phyloP scores from a whole-genome alignment of 2,113 vertebrate genomes.

The Catharus minimus region DNA sequence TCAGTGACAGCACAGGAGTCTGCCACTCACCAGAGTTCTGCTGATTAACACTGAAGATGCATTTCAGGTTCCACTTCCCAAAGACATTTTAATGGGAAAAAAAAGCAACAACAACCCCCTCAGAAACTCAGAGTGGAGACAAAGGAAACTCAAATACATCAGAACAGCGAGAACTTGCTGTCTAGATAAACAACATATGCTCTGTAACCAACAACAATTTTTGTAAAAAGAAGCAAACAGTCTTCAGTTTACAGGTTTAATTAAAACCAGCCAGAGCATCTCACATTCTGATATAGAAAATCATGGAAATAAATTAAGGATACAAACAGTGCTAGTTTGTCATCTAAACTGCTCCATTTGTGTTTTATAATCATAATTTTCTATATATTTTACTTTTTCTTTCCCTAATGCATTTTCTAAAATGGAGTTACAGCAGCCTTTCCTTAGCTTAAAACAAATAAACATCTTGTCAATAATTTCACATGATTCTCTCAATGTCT shows the following conservation, averaged over 20 bases:
- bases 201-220: neutral
- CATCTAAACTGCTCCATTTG: neutral
- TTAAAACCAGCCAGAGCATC: slow-evolving; percentile 14
- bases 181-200: neutral
- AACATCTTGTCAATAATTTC: neutral
- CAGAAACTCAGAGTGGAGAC: neutral
- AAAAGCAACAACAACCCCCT: neutral
- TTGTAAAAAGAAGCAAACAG: neutral
- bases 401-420: neutral
- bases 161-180: neutral
- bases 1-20: neutral
- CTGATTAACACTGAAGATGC: neutral
- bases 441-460: neutral
- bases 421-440: neutral
- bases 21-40: neutral
- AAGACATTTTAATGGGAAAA: neutral
- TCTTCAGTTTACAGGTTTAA: slow-evolving; percentile 16
- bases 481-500: neutral
- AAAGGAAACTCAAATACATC: neutral
- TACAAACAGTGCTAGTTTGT: neutral
- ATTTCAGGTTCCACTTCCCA: neutral
- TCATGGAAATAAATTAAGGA: neutral
- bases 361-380: neutral
- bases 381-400: neutral
- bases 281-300: neutral